These are phyloP conservation scores for Sarcophaga variegata DNA, from an alignment of 2,888 invertebrate species.

Conservation along the genomic window DNA sequence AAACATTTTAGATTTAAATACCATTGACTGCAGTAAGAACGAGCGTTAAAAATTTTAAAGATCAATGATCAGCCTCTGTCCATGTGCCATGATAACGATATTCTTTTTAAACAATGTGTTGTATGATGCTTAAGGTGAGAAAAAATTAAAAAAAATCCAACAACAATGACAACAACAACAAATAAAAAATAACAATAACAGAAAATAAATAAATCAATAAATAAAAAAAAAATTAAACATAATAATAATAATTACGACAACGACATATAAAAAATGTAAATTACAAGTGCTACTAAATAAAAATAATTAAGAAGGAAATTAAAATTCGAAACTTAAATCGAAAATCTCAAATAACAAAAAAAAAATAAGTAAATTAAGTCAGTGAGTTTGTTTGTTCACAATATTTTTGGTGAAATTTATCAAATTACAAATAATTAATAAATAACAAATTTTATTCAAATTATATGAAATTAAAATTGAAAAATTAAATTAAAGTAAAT, in stretches of 20 bases:
- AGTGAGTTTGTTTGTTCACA: too few species aligned
- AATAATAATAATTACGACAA: neutral
- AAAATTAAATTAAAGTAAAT: too few species aligned
- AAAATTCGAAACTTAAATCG: too few species aligned
- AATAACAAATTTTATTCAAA: too few species aligned
- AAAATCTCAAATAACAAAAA: too few species aligned
- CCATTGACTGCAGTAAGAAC: conserved; percentile 5
- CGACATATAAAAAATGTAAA: neutral
- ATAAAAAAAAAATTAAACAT: neutral
- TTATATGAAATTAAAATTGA: too few species aligned
- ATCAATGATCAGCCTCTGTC: conserved; percentile 21
- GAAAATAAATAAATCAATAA: too few species aligned
- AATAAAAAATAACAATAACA: neutral
- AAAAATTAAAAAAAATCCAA: neutral
- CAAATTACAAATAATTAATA: too few species aligned
- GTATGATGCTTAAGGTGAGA: neutral
- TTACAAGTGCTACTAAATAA: too few species aligned
- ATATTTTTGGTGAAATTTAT: too few species aligned
- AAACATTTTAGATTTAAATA: conserved; percentile 42
- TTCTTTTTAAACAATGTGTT: neutral
- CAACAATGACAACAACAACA: neutral
- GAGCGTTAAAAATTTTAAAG: conserved; percentile 2
- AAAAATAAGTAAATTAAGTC: too few species aligned
- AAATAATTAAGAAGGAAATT: too few species aligned
- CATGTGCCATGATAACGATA: conserved; percentile 45